Base-by-base conservation (phyloP, 2,888 invertebrate species). In the Drepana falcataria region DNA sequence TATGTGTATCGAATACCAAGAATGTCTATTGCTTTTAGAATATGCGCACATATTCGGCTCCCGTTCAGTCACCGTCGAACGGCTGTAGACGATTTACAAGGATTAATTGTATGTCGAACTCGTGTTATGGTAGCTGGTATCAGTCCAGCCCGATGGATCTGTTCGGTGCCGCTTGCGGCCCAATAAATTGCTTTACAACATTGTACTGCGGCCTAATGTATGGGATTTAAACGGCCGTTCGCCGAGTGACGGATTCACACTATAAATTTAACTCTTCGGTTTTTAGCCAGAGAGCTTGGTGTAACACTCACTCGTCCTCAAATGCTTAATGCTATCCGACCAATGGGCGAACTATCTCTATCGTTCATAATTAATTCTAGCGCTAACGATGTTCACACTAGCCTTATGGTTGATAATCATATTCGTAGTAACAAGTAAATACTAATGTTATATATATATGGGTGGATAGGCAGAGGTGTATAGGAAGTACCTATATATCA, bases 21-120 rank as follows among this genome's bases (percentile, higher is more conserved):
- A 9, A 1, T 34, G 34, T 40, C 51, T 6, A 40, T 7, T 40
- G 51, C 2, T 51, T 41, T 0, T 1, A 40, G 7, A 51, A 40
- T 51, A 1, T 7, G 2, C 33, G 40, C 51, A 5, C 37, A 33
- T 3, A 51, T 51, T 41, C 33, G 33, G 40, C 21, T 44, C 40
- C 7, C 40, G 51, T 21, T 51, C 40, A 51, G 51, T 51, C 51
- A 51, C 51, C 51, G 51, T 40, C 51, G 51, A 35, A 3, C 35
- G n/a, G 40, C 34, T 61, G 61, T 55, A 59, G 58, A 59, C 56
- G 65, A 61, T 65, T 62, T 62, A 62, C 60, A 55, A 61, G 66
- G 67, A 72, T 72, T 72, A 72, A 72, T 71, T 68, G 71, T 66
- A 62, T 64, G 68, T 65, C 61, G 62, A 58, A 58, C 51, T 58